phyloP scores from a whole-genome alignment of 1,140 invertebrate genomes.

The Drosophila parabipectinata region DNA sequence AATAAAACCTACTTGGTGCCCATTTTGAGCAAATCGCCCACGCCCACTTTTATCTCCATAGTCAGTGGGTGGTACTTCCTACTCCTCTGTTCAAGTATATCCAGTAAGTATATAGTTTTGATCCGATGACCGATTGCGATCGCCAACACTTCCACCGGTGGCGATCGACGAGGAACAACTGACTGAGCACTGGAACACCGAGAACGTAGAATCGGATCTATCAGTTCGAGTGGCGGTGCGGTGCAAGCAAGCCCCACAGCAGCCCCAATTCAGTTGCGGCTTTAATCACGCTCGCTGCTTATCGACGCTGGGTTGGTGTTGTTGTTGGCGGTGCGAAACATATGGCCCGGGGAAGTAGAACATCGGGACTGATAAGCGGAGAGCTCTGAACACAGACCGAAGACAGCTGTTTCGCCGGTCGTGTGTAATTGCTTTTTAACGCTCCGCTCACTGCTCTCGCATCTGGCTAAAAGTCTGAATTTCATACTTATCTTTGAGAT shows the following conservation, averaged over 20 bases:
- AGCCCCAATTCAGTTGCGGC: slow-evolving; percentile 53
- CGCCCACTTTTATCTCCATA: slow-evolving; percentile 58
- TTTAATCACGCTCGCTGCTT: slow-evolving; percentile 64
- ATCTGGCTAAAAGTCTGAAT: slow-evolving; percentile 6
- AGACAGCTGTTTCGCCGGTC: slow-evolving; percentile 29
- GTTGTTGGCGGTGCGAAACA: slow-evolving; percentile 23
- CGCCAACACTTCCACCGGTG: slow-evolving; percentile 48
- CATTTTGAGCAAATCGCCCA: slow-evolving; percentile 60
- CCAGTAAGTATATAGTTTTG: neutral
- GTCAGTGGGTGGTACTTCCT: neutral
- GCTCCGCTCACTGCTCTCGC: neutral
- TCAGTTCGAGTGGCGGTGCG: slow-evolving; percentile 25
- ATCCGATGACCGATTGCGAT: neutral
- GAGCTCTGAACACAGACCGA: slow-evolving; percentile 5
- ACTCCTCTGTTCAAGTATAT: neutral
- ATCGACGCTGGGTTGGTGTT: slow-evolving; percentile 37
- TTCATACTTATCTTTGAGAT: slow-evolving; percentile 3
- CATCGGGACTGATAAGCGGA: slow-evolving; percentile 31
- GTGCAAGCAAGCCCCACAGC: slow-evolving; percentile 23
- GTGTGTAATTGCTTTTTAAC: slow-evolving; percentile 35
- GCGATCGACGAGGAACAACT: slow-evolving; percentile 63
- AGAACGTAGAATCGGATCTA: slow-evolving; percentile 27
- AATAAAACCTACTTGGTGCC: slow-evolving; percentile 57
- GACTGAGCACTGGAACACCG: slow-evolving; percentile 29
- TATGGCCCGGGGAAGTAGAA: slow-evolving; percentile 11